Conservation (phyloP, 2,888 invertebrate species). For the Catocala fraxini region DNA sequence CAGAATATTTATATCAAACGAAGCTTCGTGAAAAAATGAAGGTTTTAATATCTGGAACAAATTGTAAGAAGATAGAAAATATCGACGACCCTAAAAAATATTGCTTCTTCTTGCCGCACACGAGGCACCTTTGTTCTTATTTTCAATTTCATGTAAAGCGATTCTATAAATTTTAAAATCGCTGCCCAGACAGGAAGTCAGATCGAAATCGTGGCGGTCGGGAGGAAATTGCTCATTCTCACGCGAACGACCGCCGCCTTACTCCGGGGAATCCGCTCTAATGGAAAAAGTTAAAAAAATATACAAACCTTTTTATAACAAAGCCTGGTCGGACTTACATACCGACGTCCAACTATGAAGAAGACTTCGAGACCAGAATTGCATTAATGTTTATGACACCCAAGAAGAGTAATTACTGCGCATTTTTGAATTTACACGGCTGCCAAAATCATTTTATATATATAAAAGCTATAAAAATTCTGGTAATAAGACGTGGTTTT, state of each 20-base stretch:
- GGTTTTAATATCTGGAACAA: conserved; percentile 1
- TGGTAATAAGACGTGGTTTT: no score
- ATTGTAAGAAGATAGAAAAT: conserved; percentile 4
- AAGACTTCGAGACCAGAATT: conserved; percentile 38
- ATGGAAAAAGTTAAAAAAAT: conserved; percentile 85
- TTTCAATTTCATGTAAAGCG: conserved; percentile 81
- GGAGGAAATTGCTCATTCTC: conserved; percentile 87
- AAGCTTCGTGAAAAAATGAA: not conserved
- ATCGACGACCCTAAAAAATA: conserved; percentile 39
- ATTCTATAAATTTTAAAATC: conserved; percentile 86
- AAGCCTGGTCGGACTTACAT: conserved; percentile 62
- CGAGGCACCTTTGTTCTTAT: conserved; percentile 67
- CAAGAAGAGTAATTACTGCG: conserved; percentile 4
- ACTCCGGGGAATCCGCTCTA: conserved; percentile 78
- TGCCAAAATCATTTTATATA: not conserved
- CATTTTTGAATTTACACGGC: not conserved
- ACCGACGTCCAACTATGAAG: conserved; percentile 47
- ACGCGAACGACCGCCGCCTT: conserved; percentile 80
- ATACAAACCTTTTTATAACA: conserved; percentile 81
- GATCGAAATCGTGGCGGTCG: conserved; percentile 85
- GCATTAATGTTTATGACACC: conserved; percentile 23
- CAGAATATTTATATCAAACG: no score
- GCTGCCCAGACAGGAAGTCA: conserved; percentile 84
- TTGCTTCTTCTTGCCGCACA: conserved; percentile 46
- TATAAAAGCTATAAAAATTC: no score